Percentiles rank a stretch among this genome's conserved stretches.
These are phyloP conservation scores for Zaprionus tsacasi DNA, from an alignment of 1,140 invertebrate species.

Conservation along the genomic window DNA sequence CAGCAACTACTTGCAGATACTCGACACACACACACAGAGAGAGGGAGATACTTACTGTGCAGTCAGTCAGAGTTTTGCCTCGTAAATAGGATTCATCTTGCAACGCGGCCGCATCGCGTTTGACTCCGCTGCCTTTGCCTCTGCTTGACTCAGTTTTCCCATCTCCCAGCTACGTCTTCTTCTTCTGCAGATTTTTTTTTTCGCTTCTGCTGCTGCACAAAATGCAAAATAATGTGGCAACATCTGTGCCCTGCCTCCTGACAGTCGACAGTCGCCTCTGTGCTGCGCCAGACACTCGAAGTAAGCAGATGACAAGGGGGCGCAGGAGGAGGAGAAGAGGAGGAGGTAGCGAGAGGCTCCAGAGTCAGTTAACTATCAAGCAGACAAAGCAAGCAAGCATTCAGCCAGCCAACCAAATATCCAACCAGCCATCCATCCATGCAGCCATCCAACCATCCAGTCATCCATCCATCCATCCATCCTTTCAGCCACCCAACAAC, in stretches of 20 bases:
- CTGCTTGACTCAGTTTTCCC: constrained; percentile 25
- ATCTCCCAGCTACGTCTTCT: too few relatives aligned
- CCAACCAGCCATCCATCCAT: constrained; percentile 61
- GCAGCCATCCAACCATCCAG: constrained; percentile 47
- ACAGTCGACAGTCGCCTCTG: constrained; percentile 49
- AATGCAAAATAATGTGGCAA: constrained; percentile 75
- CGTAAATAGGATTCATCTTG: constrained; percentile 79
- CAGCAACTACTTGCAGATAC: constrained; percentile 41
- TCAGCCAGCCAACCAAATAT: constrained; percentile 21
- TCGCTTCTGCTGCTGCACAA: constrained; percentile 54
- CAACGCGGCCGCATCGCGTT: constrained; percentile 60
- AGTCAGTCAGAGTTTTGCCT: constrained; percentile 74
- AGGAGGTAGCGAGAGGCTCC: constrained; percentile 13
- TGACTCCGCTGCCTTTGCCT: constrained; percentile 24
- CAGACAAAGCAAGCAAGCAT: constrained; percentile 25
- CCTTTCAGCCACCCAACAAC: constrained; percentile 48
- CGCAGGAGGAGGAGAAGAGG: constrained; percentile 5
- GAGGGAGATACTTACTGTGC: constrained; percentile 33
- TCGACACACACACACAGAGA: constrained; percentile 27
- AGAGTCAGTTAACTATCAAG: constrained; percentile 49
- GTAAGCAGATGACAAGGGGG: constrained; percentile 51
- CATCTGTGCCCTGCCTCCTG: constrained; percentile 48
- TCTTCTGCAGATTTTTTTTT: background rate
- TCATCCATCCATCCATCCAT: constrained; percentile 59
- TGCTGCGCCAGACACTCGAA: constrained; percentile 74